Base-by-base conservation (phyloP, 2,113 vertebrate genomes). In the Seriola dumerili region DNA sequence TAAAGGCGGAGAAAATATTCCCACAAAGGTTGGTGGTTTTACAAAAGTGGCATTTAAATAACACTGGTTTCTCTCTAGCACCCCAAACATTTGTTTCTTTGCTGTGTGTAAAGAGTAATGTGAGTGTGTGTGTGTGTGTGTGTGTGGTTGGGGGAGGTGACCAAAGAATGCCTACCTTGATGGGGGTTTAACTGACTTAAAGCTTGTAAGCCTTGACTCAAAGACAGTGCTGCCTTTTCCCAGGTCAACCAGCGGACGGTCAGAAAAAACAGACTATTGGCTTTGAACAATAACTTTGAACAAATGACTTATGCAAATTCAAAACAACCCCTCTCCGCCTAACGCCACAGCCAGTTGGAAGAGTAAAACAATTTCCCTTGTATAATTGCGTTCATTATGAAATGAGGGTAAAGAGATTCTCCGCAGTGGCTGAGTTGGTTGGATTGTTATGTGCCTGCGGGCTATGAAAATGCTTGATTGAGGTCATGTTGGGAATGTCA, bases 391-490 rank as follows among this genome's bases (percentile, higher is more conserved):
- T 89, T 91, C 75, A 87, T 91, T 86, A 88, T 81, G 72, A 90
- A 85, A 88, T 70, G 69, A 87, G 84, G 79, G 65, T 85, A 85
- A 88, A 89, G 88, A 52, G 84, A 73, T 78, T 74, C 76, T 90
- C 81, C 42, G 80, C 54, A 7, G 89, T 73, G 77, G 74, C 66
- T 63, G 80, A 76, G 80, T 86, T 83, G 85, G 77, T 75, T 77
- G 68, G 85, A 86, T 76, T 87, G 88, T 89, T 91, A 76, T 82
- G 85, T 74, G 72, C 77, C 92, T 81, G 71, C 32, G 1, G 84
- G 92, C 86, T 78, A 67, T 74, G 71, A 93, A 90, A 89, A 86
- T 40, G 78, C 85, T 88, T 93, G 92, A 94, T 93, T 92, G 86
- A 86, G 89, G 88, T 92, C 86, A 81, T 80, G 69, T 85, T 89